These are phyloP conservation scores for Drosophila meridionalis DNA, from an alignment of 2,888 invertebrate genomes.

Conservation along the genomic window DNA sequence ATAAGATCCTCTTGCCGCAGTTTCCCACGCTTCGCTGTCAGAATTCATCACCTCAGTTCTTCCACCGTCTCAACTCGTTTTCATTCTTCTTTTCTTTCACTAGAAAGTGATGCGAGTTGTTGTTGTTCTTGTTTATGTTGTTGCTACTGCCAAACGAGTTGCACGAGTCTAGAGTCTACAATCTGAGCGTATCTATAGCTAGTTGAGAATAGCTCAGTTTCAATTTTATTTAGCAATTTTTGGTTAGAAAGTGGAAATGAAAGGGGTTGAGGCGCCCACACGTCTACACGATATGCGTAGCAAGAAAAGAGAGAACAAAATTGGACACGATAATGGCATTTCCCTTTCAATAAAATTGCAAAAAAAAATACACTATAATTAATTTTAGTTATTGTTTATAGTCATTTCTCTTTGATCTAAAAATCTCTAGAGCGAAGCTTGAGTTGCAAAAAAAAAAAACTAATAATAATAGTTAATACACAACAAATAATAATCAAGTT, in stretches of 20 bases:
- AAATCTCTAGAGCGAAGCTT: background rate
- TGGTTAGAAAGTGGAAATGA: conserved; percentile 31
- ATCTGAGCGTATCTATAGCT: conserved; percentile 14
- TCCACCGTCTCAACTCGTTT: background rate
- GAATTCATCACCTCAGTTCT: conserved; percentile 52
- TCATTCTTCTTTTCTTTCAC: conserved; percentile 19
- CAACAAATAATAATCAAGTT: too few relatives aligned
- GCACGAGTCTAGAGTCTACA: conserved; percentile 31
- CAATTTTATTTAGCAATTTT: conserved; percentile 19
- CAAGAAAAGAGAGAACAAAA: background rate
- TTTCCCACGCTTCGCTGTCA: conserved; percentile 72
- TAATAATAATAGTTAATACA: too few relatives aligned
- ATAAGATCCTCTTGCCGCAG: conserved; percentile 50
- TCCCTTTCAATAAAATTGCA: background rate
- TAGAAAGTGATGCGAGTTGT: conserved; percentile 67
- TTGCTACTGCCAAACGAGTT: conserved; percentile 48
- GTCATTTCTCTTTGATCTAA: background rate
- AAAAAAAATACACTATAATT: background rate
- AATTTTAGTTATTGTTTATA: background rate
- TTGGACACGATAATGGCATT: background rate
- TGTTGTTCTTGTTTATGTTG: conserved; percentile 10
- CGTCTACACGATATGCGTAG: background rate
- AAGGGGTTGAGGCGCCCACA: conserved; percentile 11
- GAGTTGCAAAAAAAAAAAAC: background rate
- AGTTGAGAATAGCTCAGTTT: conserved; percentile 28